Conservation (phyloP, 2,797 vertebrate genomes). For the Lepilemur ruficaudatus region DNA sequence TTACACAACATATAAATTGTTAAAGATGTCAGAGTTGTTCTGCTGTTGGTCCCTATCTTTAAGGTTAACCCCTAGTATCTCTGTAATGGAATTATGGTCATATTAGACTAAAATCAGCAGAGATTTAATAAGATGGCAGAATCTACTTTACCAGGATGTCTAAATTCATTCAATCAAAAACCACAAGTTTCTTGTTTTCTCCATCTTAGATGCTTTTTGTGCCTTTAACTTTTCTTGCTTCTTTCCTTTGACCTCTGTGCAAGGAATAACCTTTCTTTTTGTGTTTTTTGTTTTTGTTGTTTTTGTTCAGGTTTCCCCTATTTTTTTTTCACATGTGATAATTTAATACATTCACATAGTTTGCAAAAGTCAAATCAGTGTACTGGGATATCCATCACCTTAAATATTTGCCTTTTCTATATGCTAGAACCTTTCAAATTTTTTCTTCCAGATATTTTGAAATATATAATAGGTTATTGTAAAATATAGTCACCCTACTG, state of each 20-base stretch:
- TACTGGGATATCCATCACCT: background rate
- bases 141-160: background rate
- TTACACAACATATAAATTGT: background rate
- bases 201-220: background rate
- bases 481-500: background rate
- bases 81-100: background rate
- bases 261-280: background rate
- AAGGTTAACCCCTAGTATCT: background rate
- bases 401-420: background rate
- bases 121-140: background rate
- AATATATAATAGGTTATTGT: background rate
- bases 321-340: background rate
- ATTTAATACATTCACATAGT: background rate
- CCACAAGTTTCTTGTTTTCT: background rate
- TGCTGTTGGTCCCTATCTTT: background rate
- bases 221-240: background rate
- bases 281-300: background rate
- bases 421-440: background rate
- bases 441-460: background rate
- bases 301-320: background rate
- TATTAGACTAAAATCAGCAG: background rate
- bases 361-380: background rate
- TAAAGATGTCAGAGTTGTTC: background rate
- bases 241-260: background rate
- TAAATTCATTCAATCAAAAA: background rate